These are phyloP conservation scores for Poecilia gillii DNA, from an alignment of 2,797 vertebrate species.

Conservation along the genomic window DNA sequence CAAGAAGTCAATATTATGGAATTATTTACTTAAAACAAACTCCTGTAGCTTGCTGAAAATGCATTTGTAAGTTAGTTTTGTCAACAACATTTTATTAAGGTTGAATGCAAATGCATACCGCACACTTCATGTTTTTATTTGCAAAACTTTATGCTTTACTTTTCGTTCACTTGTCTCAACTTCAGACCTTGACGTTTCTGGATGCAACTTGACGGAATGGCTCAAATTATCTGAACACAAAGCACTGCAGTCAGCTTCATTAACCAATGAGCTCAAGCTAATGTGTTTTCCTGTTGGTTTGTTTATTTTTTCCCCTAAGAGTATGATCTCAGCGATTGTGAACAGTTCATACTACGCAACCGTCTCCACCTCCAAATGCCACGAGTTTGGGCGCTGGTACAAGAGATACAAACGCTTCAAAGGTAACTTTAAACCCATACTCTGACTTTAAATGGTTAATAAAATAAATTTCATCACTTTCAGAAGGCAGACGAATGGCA, in stretches of 20 bases:
- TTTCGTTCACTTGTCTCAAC: neutral
- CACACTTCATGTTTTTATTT: neutral
- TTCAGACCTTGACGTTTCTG: neutral
- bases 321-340: constrained; percentile 96
- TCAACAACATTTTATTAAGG: neutral
- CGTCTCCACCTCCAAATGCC: constrained; percentile 94
- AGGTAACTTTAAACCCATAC: constrained; percentile 80
- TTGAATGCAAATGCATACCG: neutral
- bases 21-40: neutral
- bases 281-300: neutral
- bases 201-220: neutral
- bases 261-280: neutral
- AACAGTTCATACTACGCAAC: constrained; percentile 96
- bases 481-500: neutral
- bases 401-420: constrained; percentile 96
- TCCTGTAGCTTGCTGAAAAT: neutral
- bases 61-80: no score
- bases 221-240: neutral
- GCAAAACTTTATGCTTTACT: neutral
- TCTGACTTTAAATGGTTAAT: neutral
- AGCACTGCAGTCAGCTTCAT: neutral
- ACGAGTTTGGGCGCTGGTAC: constrained; percentile 98
- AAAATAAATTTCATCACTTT: neutral
- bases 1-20: no score
- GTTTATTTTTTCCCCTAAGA: constrained; percentile 73